Percentiles rank a stretch among this genome's conserved stretches.
Conservation (phyloP, 2,797 vertebrate genomes). For the Mus caroli region DNA sequence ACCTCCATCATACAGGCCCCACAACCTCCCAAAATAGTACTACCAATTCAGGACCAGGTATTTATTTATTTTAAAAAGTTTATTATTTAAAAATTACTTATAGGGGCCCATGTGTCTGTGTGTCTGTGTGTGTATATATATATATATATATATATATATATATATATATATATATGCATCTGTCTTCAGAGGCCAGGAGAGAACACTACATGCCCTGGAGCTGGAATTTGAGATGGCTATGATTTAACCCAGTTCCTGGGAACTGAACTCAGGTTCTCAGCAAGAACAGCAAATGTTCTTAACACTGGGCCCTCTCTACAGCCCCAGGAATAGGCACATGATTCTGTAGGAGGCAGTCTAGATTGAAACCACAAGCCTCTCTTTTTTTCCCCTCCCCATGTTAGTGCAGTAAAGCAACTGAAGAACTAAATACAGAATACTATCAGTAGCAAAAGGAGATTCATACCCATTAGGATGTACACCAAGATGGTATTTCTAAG, state of each 20-base stretch:
- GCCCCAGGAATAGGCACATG: background rate
- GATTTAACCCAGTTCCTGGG: background rate
- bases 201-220: background rate
- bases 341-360: background rate
- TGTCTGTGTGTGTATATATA: too few species aligned
- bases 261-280: background rate
- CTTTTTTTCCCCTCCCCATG: background rate
- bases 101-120: background rate
- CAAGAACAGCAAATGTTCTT: background rate
- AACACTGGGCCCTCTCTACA: background rate
- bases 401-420: background rate
- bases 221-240: background rate
- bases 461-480: background rate
- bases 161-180: background rate
- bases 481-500: background rate
- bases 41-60: background rate
- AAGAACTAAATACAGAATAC: background rate
- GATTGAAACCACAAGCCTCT: background rate
- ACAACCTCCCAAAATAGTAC: background rate
- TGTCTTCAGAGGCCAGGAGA: background rate
- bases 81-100: background rate
- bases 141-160: too few species aligned
- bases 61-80: background rate
- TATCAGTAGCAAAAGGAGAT: conserved; percentile 22
- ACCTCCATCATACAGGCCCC: background rate